These are phyloP conservation scores for Agrilus biguttatus DNA, from an alignment of 2,888 invertebrate species.

Conservation along the genomic window DNA sequence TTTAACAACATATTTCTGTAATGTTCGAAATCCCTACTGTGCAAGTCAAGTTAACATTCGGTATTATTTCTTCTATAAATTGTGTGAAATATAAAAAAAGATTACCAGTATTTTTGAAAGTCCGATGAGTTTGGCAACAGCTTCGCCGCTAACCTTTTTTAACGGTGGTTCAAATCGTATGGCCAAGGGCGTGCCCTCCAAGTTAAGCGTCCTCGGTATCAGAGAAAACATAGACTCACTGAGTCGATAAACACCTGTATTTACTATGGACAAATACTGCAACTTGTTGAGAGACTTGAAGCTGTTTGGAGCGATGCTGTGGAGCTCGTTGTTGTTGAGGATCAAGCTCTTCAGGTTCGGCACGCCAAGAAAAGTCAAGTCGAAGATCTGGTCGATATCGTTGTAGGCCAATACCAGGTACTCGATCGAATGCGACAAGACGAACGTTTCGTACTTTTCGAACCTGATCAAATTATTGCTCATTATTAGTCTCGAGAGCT, in stretches of 20 bases:
- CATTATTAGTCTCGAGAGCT: conserved; percentile 22
- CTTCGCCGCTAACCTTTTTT: conserved; percentile 21
- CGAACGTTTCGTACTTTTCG: conserved; percentile 19
- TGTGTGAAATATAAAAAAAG: too few relatives aligned
- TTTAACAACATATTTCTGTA: too few relatives aligned
- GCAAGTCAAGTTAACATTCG: too few relatives aligned
- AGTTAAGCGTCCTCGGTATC: conserved; percentile 22
- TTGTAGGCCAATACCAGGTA: conserved; percentile 24
- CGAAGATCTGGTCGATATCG: conserved; percentile 23
- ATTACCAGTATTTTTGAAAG: conserved; percentile 3
- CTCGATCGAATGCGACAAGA: conserved; percentile 22
- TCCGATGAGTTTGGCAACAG: conserved; percentile 15
- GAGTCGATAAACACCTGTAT: conserved; percentile 24
- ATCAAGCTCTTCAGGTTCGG: conserved; percentile 23
- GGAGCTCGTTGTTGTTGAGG: conserved; percentile 23
- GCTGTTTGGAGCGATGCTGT: conserved; percentile 19
- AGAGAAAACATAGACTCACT: conserved; percentile 23
- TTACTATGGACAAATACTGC: conserved; percentile 24
- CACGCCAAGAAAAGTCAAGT: conserved; percentile 22
- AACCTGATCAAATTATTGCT: conserved; percentile 23
- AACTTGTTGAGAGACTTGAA: conserved; percentile 22
- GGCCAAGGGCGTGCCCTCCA: conserved; percentile 25
- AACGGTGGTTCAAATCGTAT: conserved; percentile 25
- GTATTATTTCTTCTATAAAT: too few relatives aligned
- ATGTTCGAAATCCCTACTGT: too few relatives aligned